These are phyloP conservation scores for Lasioglossum leucozonium DNA, from an alignment of 2,888 invertebrate species.

Conservation along the genomic window DNA sequence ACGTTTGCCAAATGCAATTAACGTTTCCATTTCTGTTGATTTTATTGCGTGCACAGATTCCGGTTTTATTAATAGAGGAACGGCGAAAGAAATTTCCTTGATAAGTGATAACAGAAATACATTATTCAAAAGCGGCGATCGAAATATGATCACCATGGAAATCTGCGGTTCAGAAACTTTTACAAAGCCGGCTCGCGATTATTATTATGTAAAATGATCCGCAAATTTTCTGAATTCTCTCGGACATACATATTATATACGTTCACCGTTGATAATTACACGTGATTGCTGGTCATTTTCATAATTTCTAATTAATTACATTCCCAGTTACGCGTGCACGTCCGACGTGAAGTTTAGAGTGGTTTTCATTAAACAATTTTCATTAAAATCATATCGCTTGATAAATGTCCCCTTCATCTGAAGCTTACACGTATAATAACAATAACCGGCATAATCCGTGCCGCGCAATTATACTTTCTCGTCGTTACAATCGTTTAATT, in stretches of 20 bases:
- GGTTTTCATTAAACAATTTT: conserved; percentile 3
- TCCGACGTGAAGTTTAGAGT: not conserved
- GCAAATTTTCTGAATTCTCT: not conserved
- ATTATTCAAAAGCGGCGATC: not conserved
- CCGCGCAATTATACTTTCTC: not conserved
- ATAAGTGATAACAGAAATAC: not conserved
- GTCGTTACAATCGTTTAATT: not conserved
- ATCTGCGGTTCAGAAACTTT: not conserved
- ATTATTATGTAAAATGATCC: not conserved
- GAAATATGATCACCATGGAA: not conserved
- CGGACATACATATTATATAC: not conserved
- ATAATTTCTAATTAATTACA: conserved; percentile 5
- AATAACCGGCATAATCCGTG: not conserved
- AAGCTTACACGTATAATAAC: not conserved
- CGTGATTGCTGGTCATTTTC: conserved; percentile 4
- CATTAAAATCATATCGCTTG: not conserved
- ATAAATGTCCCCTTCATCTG: not conserved
- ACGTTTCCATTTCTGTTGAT: not conserved
- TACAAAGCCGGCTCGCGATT: not conserved
- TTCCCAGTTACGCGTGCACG: too few species aligned
- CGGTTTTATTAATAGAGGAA: not conserved
- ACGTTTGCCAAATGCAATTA: not conserved
- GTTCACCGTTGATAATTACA: not conserved
- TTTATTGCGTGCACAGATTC: not conserved
- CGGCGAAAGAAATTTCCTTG: not conserved